Evolutionary conservation across 1,140 invertebrate species (phyloP), one percentile per base, ranked within the genome.

Genomic region (Amphibalanus amphitrite): DNA sequence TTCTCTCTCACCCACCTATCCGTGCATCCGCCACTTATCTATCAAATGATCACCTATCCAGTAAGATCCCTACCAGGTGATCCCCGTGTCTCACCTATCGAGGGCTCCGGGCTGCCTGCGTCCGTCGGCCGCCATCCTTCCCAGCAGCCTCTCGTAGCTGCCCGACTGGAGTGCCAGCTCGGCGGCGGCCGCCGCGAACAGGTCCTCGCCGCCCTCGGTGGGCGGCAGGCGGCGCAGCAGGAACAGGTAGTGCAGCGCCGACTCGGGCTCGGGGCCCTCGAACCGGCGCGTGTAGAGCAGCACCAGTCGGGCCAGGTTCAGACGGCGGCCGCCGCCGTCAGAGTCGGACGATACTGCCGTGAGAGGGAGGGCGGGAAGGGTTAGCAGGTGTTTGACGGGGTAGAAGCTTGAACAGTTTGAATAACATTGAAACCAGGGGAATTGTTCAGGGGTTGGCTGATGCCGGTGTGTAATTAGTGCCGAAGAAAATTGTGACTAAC

Each of bases 181-280:
- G 74, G 86, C 87, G 28, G 92, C 87, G 80, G 90, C 92, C n/a
- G 85, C 85, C 79, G 88, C 86, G 80, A 97, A 96, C 74, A 97
- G 83, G 77, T 91, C 93, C 74, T 88, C 86, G 69, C 88, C 88
- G 73, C 88, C 17, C 1, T 33, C n/a, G n/a, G n/a, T n/a, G n/a
- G n/a, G n/a, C n/a, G n/a, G 28, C 30, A 79, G 75, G 74, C 82
- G 89, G 88, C 90, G 89, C 67, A 97, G 80, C 76, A 93, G 87
- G 80, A 89, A 96, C 77, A 92, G 91, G 79, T 98, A 97, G 76
- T 97, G 90, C 6, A 97, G 78, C 6, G 93, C 93, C 78, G 96
- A 93, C 73, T 88, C 85, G 0, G 90, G 88, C 82, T 96, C 91
- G 0, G 89, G 89, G 0, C 86, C 83, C 82, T 97, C 93, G 80